Evolutionary conservation across 2,888 invertebrate species (phyloP), one percentile per base, ranked within the genome.

Genomic region (Plebejus anna): DNA sequence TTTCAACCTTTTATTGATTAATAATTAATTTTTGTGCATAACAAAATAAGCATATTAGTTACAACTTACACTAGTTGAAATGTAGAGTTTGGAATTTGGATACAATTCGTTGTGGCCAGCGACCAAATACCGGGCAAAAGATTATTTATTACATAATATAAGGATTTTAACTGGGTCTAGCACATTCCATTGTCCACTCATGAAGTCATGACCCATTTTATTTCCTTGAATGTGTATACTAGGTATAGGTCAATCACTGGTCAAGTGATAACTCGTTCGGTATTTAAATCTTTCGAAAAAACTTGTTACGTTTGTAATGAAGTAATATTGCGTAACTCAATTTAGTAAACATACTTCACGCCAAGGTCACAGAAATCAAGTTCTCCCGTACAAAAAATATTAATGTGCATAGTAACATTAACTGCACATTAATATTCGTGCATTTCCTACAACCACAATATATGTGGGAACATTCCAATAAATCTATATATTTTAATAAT

Each of bases 301-400:
- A 32, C 66, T 66, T 13, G 66, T 66, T 66, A 28, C 4, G 59
- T 59, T 59, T 59, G 7, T 61, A 13, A 66, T 66, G 4, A 16
- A 32, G 32, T 66, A 66, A 66, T 66, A 36, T 66, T 66, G 66
- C 36, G 32, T 66, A 66, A 66, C 66, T 16, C 13, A 36, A 66
- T 66, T 66, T 32, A 66, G 36, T 66, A 66, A 66, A 66, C 4
- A 32, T 66, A 16, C 32, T 66, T 66, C 32, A 32, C 32, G 32
- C 36, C 66, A 66, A 66, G 66, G 66, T 66, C 66, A 13, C 32
- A 66, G 32, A 36, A 66, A 66, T 32, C 66, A 66, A 32, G 66
- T 36, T 66, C 32, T 13, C 5, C 61, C 3, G 28, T 11, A 66
- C 32, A 66, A 66, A 66, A 66, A 66, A 32, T 66, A 66, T 36